These are phyloP conservation scores for Grus americana DNA, from an alignment of 2,113 vertebrate species.

Conservation along the genomic window DNA sequence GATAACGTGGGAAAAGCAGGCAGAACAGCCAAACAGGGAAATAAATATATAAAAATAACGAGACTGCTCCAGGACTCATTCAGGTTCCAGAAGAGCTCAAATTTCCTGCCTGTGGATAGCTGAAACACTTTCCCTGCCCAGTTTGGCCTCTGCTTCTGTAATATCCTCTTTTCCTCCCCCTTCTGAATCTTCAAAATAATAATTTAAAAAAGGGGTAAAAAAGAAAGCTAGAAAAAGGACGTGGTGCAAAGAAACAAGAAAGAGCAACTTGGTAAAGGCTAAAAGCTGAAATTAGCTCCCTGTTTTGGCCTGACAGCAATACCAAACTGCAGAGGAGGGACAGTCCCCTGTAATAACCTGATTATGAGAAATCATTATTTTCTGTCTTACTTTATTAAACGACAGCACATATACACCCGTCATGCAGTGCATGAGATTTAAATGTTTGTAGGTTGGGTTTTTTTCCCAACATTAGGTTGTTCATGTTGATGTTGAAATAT, in stretches of 20 bases:
- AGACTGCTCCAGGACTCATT: constrained; percentile 12
- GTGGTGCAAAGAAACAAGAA: neutral
- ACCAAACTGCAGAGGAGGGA: neutral
- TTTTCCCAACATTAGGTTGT: neutral
- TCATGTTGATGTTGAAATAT: neutral
- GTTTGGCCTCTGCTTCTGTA: constrained; percentile 9
- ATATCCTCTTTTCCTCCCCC: neutral
- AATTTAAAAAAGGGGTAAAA: neutral
- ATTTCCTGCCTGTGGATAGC: constrained; percentile 26
- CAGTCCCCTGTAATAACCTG: neutral
- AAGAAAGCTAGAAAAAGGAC: neutral
- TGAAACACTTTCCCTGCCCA: constrained; percentile 35
- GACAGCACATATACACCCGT: neutral
- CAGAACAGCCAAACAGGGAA: neutral
- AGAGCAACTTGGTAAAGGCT: neutral
- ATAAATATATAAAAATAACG: constrained; percentile 50
- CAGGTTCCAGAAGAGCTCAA: constrained; percentile 48
- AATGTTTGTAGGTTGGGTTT: neutral
- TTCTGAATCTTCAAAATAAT: neutral
- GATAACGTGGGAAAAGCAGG: constrained; percentile 59
- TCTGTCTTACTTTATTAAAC: neutral
- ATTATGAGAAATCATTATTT: neutral
- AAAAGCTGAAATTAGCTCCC: neutral
- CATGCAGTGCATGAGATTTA: neutral
- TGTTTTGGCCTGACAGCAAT: neutral